These are phyloP conservation scores for Neolamprologus sp. DNA, from an alignment of 2,113 vertebrate genomes.

Conservation along the genomic window DNA sequence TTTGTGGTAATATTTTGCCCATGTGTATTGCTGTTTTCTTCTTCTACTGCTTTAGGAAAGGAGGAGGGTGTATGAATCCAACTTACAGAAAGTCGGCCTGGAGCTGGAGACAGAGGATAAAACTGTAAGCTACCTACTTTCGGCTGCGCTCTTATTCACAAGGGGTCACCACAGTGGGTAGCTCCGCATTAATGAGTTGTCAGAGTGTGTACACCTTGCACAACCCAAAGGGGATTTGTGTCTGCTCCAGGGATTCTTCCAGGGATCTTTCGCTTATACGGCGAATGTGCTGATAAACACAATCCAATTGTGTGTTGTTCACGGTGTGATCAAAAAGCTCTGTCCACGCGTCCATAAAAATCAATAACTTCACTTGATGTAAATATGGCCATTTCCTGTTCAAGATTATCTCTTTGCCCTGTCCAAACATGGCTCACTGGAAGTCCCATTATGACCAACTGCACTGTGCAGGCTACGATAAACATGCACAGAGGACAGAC, in stretches of 20 bases:
- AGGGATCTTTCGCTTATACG: background rate
- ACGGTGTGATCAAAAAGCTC: background rate
- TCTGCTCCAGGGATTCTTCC: background rate
- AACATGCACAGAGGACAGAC: background rate
- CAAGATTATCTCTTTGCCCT: background rate
- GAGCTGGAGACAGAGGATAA: constrained; percentile 92
- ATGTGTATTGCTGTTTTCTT: background rate
- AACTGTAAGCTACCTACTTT: constrained; percentile 66
- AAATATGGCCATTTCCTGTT: background rate
- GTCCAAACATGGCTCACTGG: background rate
- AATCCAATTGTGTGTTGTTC: background rate
- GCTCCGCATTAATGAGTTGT: background rate
- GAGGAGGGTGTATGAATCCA: constrained; percentile 83
- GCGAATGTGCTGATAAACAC: background rate
- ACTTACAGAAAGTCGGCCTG: constrained; percentile 84
- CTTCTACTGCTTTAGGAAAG: constrained; percentile 73
- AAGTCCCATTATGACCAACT: background rate
- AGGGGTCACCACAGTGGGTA: background rate
- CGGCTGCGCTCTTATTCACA: background rate
- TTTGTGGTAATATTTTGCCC: background rate
- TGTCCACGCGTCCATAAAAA: background rate
- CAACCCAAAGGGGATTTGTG: background rate
- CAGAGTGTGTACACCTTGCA: background rate
- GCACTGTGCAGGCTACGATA: background rate
- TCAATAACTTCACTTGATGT: background rate